These are phyloP conservation scores for Magallana nippona DNA, from an alignment of 2,888 invertebrate genomes.

Conservation along the genomic window DNA sequence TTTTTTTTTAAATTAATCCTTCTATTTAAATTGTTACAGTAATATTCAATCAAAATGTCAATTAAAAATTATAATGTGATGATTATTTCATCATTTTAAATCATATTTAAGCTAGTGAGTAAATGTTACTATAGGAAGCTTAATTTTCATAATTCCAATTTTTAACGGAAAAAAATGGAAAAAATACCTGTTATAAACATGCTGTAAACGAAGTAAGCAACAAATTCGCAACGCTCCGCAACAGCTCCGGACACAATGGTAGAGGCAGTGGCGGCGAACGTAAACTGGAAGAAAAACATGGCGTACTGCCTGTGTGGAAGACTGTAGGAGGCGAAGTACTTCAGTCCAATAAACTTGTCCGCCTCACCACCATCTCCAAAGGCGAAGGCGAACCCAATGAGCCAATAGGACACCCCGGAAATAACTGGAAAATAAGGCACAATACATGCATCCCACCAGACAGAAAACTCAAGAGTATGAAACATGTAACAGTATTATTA, in stretches of 20 bases:
- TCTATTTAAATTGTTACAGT: too few species aligned
- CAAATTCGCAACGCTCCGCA: constrained; percentile 82
- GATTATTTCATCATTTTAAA: too few species aligned
- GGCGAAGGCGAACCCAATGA: constrained; percentile 71
- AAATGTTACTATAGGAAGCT: too few species aligned
- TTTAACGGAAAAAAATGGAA: too few species aligned
- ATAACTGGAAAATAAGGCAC: constrained; percentile 62
- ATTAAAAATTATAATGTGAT: too few species aligned
- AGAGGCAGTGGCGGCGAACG: constrained; percentile 83
- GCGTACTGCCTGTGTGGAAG: constrained; percentile 67
- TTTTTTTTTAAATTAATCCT: too few species aligned
- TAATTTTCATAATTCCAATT: too few species aligned
- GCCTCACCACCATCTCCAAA: constrained; percentile 63
- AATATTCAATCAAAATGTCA: too few species aligned
- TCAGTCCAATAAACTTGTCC: constrained; percentile 79
- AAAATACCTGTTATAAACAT: constrained; percentile 81
- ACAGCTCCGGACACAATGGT: constrained; percentile 83
- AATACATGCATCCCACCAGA: too few species aligned
- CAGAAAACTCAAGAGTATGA: too few species aligned
- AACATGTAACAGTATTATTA: too few species aligned
- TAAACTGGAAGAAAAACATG: constrained; percentile 82
- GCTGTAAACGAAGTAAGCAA: constrained; percentile 82
- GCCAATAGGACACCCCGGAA: constrained; percentile 71
- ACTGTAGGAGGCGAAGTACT: constrained; percentile 65
- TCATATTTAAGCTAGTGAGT: too few species aligned